Evolutionary conservation across 2,797 vertebrate species (phyloP).

Genomic region (Channa striata): DNA sequence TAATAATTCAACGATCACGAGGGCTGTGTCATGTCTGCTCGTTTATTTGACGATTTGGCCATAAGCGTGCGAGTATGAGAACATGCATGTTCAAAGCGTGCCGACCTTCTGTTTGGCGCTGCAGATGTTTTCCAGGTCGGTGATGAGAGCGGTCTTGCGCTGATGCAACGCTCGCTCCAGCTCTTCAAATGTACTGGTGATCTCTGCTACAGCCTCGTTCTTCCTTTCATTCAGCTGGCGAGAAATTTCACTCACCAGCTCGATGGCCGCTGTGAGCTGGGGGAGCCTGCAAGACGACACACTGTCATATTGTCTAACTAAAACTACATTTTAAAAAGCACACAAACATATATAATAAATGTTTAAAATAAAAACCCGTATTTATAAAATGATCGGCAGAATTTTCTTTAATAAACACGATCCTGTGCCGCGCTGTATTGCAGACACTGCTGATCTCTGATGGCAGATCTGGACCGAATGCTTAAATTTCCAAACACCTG

Average conservation of each 20-base stretch:
- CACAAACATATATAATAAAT: background rate
- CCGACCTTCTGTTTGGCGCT: conserved; percentile 92
- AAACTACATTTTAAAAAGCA: background rate
- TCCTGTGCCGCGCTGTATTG: background rate
- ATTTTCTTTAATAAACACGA: background rate
- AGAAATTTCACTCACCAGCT: conserved; percentile 92
- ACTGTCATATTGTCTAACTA: background rate
- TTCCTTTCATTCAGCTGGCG: conserved; percentile 91
- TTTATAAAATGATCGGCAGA: too few species aligned
- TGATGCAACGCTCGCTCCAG: conserved; percentile 90
- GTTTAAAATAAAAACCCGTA: too few species aligned
- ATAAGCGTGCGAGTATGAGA: background rate
- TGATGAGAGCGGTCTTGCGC: conserved; percentile 90
- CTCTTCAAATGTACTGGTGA: conserved; percentile 92
- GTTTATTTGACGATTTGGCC: background rate
- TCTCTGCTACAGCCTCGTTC: conserved; percentile 89
- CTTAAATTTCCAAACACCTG: conserved; percentile 10
- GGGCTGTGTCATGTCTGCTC: too few species aligned
- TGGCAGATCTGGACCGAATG: conserved; percentile 32
- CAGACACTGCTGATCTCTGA: background rate
- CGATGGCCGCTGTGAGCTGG: conserved; percentile 90
- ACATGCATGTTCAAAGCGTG: background rate
- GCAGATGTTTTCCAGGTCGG: conserved; percentile 92
- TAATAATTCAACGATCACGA: too few species aligned
- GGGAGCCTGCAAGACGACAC: conserved; percentile 84